phyloP scores from a whole-genome alignment of 2,888 invertebrate genomes.

The Epiblema foenella region DNA sequence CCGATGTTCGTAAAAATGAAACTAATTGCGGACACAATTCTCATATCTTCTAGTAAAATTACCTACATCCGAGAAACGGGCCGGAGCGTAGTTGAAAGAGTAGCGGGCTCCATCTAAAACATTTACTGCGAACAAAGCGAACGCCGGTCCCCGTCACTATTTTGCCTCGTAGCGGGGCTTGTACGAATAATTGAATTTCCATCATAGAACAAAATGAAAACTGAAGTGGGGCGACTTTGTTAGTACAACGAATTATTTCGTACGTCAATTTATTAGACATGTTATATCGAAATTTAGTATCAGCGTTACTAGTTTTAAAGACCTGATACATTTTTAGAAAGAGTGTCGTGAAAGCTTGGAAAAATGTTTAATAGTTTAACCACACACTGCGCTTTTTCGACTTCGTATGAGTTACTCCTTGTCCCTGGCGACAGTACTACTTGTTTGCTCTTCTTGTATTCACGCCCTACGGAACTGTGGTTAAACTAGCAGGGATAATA shows the following conservation, averaged over 20 bases:
- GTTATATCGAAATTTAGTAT: constrained; percentile 72
- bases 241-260: constrained; percentile 80
- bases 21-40: constrained; percentile 80
- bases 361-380: background rate
- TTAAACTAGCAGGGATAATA: constrained; percentile 3
- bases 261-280: constrained; percentile 80
- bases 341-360: background rate
- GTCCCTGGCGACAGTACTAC: constrained; percentile 8
- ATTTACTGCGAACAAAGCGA: constrained; percentile 73
- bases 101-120: constrained; percentile 60
- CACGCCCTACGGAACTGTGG: constrained; percentile 4
- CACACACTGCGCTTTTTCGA: background rate
- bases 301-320: constrained; percentile 57
- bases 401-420: constrained; percentile 7
- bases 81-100: constrained; percentile 65
- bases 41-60: constrained; percentile 75
- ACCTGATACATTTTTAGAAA: background rate
- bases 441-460: constrained; percentile 6
- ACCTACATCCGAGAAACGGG: constrained; percentile 67
- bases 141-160: constrained; percentile 68
- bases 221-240: constrained; percentile 81
- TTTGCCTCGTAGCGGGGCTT: constrained; percentile 67
- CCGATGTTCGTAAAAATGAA: constrained; percentile 83
- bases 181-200: constrained; percentile 84
- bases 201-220: constrained; percentile 83